Evolutionary conservation across 92 coral and sea anemone species (phyloP).

Genomic region (Zoanthus gigantus): DNA sequence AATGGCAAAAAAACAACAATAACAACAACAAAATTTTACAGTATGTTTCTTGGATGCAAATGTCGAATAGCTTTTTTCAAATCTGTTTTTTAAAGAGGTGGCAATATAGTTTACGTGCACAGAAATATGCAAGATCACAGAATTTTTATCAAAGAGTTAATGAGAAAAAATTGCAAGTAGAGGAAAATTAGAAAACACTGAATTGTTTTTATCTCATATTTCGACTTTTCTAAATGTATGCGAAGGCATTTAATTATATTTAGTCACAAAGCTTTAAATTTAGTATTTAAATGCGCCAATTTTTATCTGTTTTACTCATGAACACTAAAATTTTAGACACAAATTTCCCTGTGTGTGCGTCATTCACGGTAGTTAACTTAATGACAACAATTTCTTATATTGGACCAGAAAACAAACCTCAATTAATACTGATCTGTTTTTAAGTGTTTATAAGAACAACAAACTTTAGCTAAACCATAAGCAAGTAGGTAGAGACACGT

Average conservation of each 20-base stretch:
- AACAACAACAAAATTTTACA: no score
- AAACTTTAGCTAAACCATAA: not conserved
- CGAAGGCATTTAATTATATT: not conserved
- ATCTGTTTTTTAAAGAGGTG: no score
- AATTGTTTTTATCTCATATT: not conserved
- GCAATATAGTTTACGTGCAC: no score
- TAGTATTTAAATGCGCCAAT: not conserved
- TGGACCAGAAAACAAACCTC: not conserved
- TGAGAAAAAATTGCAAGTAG: not conserved
- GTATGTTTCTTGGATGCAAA: no score
- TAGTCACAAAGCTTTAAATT: not conserved
- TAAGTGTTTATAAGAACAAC: not conserved
- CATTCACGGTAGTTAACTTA: not conserved
- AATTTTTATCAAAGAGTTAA: no score
- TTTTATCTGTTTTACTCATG: not conserved
- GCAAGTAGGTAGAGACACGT: not conserved
- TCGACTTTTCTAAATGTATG: not conserved
- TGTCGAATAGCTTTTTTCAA: no score
- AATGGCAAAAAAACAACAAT: no score
- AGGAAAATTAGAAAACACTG: not conserved
- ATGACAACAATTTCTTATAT: constrained; percentile 5
- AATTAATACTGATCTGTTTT: not conserved
- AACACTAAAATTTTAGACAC: not conserved
- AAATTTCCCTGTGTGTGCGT: not conserved
- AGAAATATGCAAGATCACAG: no score